Evolutionary conservation across 2,113 vertebrate species (phyloP).

Genomic region (Dromiciops gliroides): DNA sequence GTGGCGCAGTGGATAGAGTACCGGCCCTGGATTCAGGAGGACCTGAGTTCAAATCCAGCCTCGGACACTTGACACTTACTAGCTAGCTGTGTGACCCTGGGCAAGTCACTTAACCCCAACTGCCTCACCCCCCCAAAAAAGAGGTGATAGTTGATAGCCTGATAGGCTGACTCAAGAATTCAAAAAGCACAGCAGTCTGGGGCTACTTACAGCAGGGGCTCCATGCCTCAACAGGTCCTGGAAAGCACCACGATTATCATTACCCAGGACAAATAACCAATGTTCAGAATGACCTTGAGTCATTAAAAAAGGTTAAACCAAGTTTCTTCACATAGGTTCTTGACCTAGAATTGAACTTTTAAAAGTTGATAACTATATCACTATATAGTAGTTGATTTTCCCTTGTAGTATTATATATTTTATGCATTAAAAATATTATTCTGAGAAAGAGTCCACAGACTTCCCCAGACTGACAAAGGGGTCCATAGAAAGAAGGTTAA

Average conservation of each 20-base stretch:
- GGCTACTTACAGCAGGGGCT: background rate
- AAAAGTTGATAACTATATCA: background rate
- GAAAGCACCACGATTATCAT: background rate
- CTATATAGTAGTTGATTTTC: background rate
- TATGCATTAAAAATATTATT: background rate
- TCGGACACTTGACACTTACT: too few relatives aligned
- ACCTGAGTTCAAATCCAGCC: too few relatives aligned
- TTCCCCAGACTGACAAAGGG: background rate
- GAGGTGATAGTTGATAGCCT: background rate
- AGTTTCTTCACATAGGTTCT: background rate
- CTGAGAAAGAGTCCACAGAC: background rate
- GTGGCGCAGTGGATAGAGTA: too few relatives aligned
- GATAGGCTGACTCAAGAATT: background rate
- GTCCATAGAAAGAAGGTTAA: background rate
- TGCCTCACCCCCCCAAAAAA: too few relatives aligned
- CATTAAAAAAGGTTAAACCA: background rate
- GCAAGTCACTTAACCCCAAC: too few relatives aligned
- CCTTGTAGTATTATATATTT: background rate
- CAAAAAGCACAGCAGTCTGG: background rate
- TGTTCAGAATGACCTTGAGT: background rate
- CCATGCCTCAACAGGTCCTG: background rate
- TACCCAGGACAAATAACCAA: background rate
- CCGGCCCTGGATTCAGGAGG: too few relatives aligned
- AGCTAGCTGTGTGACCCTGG: too few relatives aligned
- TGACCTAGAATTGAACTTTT: background rate